A percentile compares a stretch with the other conserved stretches of the same genome.
phyloP scores from a whole-genome alignment of 2,113 vertebrate species.

The Nycticorax nycticorax region DNA sequence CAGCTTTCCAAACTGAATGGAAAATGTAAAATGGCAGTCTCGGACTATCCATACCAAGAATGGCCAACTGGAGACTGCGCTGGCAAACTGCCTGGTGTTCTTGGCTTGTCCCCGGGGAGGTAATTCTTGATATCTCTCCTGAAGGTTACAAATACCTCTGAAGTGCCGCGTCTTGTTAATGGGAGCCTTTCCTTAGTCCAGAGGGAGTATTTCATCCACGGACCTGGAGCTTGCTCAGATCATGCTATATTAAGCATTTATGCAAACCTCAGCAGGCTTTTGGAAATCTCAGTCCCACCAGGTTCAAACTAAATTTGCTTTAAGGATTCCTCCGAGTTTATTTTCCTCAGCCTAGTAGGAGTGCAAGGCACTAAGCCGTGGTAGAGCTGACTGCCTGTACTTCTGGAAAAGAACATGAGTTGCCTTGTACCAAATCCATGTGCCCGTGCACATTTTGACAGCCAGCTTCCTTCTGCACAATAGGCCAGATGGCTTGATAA shows the following conservation, averaged over 20 bases:
- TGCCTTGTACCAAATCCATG: background rate
- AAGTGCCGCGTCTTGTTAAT: fast-evolving
- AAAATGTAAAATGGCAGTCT: background rate
- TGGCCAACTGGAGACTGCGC: background rate
- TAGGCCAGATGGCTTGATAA: fast-evolving
- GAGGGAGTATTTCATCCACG: background rate
- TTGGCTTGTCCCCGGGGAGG: background rate
- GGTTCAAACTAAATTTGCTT: background rate
- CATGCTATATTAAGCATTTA: background rate
- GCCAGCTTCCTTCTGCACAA: background rate
- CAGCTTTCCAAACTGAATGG: background rate
- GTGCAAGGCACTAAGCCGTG: fast-evolving
- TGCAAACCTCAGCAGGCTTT: background rate
- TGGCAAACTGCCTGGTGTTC: background rate
- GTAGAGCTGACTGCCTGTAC: background rate
- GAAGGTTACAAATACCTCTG: background rate
- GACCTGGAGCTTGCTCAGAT: background rate
- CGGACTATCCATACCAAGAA: fast-evolving
- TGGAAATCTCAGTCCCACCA: background rate
- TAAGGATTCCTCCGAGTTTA: background rate
- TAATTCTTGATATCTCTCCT: background rate
- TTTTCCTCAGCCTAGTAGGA: background rate
- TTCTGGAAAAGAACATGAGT: background rate
- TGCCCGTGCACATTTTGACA: fast-evolving
- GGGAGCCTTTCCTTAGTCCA: background rate